Conservation (phyloP, 2,888 invertebrate species). For the Lycocerus yunnanus region DNA sequence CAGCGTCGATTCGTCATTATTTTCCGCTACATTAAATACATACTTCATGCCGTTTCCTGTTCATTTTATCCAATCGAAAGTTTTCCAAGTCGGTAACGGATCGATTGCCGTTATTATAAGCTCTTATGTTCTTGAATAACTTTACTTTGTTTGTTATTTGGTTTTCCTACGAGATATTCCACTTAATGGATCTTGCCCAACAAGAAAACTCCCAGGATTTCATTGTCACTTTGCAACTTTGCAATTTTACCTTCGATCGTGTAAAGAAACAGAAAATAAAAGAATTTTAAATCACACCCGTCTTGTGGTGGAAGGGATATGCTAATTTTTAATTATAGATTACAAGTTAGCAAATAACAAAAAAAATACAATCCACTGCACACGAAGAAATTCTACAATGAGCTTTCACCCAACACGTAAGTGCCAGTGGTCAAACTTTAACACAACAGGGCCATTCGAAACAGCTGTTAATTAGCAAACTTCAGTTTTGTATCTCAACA, state of each 20-base stretch:
- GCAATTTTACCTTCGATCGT: no score
- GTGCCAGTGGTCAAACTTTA: constrained; percentile 23
- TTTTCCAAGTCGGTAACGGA: constrained; percentile 38
- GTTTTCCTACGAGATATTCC: constrained; percentile 4
- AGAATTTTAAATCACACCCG: no score
- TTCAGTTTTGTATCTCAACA: constrained; percentile 19
- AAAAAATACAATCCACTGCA: neutral
- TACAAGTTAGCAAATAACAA: no score
- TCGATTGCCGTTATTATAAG: constrained; percentile 36
- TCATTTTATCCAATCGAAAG: constrained; percentile 53
- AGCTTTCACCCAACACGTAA: constrained; percentile 17
- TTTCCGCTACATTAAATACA: constrained; percentile 59
- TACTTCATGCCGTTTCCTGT: constrained; percentile 57
- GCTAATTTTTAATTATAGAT: no score
- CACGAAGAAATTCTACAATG: neutral
- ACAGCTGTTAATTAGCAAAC: constrained; percentile 44
- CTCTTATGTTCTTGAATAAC: constrained; percentile 39
- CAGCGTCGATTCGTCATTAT: constrained; percentile 60
- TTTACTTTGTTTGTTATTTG: constrained; percentile 35
- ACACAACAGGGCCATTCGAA: constrained; percentile 39
- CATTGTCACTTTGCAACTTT: neutral
- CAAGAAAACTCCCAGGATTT: neutral
- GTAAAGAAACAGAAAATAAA: no score
- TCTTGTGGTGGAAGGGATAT: no score
- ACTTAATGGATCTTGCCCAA: neutral